Percentiles rank a stretch among this genome's conserved stretches.
phyloP scores from a whole-genome alignment of 2,113 vertebrate species.

The Xenopus borealis region DNA sequence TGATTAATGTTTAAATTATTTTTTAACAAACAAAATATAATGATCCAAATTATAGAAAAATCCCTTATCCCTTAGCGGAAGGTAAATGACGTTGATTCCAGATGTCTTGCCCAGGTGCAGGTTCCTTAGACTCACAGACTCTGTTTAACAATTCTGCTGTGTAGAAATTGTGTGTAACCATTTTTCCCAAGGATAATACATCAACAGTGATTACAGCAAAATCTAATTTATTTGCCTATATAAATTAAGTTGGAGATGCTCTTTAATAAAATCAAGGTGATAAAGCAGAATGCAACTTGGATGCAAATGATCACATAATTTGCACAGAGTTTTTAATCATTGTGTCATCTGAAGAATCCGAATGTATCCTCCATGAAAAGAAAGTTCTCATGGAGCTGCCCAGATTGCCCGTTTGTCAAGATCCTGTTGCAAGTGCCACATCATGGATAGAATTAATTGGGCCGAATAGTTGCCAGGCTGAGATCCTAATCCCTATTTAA shows the following conservation, averaged over 20 bases:
- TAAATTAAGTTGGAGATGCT: conserved; percentile 28
- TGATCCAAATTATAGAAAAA: too few relatives aligned
- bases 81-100: too few relatives aligned
- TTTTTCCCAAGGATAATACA: conserved; percentile 11
- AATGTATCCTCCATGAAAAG: conserved; percentile 14
- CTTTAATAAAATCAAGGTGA: conserved; percentile 35
- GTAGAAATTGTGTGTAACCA: background rate
- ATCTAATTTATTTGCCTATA: conserved; percentile 20
- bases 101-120: background rate
- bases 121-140: background rate
- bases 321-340: conserved; percentile 34
- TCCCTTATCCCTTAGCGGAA: too few relatives aligned
- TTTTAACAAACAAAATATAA: too few relatives aligned
- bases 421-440: too few relatives aligned
- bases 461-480: too few relatives aligned
- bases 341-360: conserved; percentile 4
- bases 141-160: background rate
- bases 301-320: conserved; percentile 25
- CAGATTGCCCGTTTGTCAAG: too few relatives aligned
- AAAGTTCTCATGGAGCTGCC: too few relatives aligned
- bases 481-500: too few relatives aligned
- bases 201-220: conserved; percentile 20
- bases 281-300: conserved; percentile 25
- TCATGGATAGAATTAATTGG: too few relatives aligned
- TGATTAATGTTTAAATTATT: too few relatives aligned